Evolutionary conservation across 2,113 vertebrate species (phyloP).

Genomic region (Cariama cristata): DNA sequence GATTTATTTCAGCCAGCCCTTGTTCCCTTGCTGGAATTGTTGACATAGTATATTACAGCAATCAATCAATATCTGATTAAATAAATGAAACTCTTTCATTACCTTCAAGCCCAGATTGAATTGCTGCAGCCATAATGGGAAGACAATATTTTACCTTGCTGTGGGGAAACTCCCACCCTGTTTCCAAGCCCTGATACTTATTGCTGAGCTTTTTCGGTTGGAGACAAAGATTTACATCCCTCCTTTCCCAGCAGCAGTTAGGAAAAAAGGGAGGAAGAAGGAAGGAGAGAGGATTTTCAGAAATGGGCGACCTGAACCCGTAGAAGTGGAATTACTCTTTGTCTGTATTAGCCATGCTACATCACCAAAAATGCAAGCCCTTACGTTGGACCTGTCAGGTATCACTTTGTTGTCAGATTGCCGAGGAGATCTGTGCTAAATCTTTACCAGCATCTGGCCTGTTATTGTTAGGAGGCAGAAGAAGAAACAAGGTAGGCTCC

Average conservation of each 20-base stretch:
- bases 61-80: constrained; percentile 65
- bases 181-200: not conserved
- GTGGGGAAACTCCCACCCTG: not conserved
- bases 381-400: rapidly evolving
- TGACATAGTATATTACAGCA: constrained; percentile 49
- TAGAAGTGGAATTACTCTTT: not conserved
- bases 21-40: constrained; percentile 21
- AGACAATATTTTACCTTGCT: constrained; percentile 38
- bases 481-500: not conserved
- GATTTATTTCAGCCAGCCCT: constrained; percentile 13
- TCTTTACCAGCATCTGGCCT: not conserved
- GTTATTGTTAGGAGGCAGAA: not conserved
- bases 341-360: not conserved
- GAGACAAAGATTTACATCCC: not conserved
- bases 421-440: rapidly evolving
- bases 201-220: not conserved
- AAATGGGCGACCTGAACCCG: not conserved
- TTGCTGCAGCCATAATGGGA: constrained; percentile 12
- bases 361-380: not conserved
- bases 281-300: not conserved
- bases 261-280: not conserved
- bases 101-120: constrained; percentile 43
- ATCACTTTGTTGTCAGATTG: not conserved
- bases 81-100: constrained; percentile 56
- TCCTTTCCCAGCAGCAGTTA: not conserved